Evolutionary conservation across 2,888 invertebrate species (phyloP), one percentile per base, ranked within the genome.

Genomic region (Steinernema hermaphroditum): DNA sequence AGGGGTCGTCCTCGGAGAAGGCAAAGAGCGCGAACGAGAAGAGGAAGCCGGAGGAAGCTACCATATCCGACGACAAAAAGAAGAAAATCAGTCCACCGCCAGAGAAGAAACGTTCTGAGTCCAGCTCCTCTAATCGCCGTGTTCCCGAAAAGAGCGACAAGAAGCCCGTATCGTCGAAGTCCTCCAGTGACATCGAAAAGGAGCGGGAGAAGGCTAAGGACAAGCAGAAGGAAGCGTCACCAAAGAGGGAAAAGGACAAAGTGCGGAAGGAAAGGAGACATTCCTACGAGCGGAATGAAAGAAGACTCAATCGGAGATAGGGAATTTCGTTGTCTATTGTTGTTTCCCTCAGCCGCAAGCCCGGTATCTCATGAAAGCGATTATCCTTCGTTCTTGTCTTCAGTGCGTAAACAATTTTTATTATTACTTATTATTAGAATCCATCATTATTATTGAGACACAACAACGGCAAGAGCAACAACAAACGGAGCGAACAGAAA

Each of bases 401-500:
- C n/a, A n/a, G n/a, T n/a, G n/a, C n/a, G n/a, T n/a, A n/a, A n/a
- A n/a, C n/a, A n/a, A 50, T 62, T 16, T n/a, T 62, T 62, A 62
- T 62, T 62, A 62, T 62, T 62, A 62, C 62, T 24, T 19, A 50
- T 22, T n/a, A 12, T 12, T 22, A 22, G 12, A n/a, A n/a, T n/a
- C n/a, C n/a, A n/a, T n/a, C n/a, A n/a, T n/a, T n/a, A n/a, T n/a
- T n/a, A n/a, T n/a, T n/a, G n/a, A n/a, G n/a, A n/a, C 32, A 32
- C 62, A 62, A 54, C 24, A 49, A 34, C 8, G 62, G 62, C 32
- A 62, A 62, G 62, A 32, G 32, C 24, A 62, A 62, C 62, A 62
- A 62, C 32, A 32, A 62, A 62, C 16, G 9, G 32, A 29, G 22
- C 54, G 50, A 22, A 46, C 46, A 46, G 22, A 22, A 50, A 24